Percentiles rank a stretch among this genome's conserved stretches.
Conservation (phyloP, 2,888 invertebrate genomes). For the Plagodis dolabraria region DNA sequence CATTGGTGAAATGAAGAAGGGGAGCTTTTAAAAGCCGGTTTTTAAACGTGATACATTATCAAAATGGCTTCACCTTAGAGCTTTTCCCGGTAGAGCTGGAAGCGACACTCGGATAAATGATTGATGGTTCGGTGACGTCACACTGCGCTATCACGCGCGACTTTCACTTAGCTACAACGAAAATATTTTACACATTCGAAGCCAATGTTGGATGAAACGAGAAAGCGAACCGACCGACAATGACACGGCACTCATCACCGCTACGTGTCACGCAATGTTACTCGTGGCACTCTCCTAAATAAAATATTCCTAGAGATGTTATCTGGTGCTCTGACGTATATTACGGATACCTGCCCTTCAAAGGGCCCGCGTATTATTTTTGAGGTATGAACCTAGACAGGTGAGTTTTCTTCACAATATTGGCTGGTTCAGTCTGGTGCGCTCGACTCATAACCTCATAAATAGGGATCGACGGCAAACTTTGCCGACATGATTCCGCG, state of each 20-base stretch:
- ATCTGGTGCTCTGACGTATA: conserved; percentile 17
- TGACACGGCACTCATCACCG: conserved; percentile 39
- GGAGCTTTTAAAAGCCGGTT: conserved; percentile 73
- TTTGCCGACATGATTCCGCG: conserved; percentile 60
- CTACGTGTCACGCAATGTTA: conserved; percentile 24
- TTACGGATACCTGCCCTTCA: conserved; percentile 23
- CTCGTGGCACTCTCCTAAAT: conserved; percentile 29
- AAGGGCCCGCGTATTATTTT: conserved; percentile 24
- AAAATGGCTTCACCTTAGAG: conserved; percentile 75
- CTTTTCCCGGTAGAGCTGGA: conserved; percentile 73
- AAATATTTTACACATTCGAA: conserved; percentile 68
- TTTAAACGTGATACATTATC: conserved; percentile 80
- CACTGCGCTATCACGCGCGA: conserved; percentile 64
- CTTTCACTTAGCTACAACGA: conserved; percentile 68
- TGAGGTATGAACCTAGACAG: conserved; percentile 34
- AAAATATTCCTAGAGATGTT: conserved; percentile 30
- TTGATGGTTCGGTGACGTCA: conserved; percentile 69
- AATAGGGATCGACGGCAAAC: conserved; percentile 61
- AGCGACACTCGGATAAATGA: conserved; percentile 77
- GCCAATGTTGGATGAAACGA: conserved; percentile 52
- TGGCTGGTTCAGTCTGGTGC: conserved; percentile 47
- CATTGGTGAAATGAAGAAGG: conserved; percentile 60
- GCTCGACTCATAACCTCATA: conserved; percentile 52
- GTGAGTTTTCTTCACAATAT: conserved; percentile 34
- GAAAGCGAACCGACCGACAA: conserved; percentile 44